These are phyloP conservation scores for Strix aluco DNA, from an alignment of 2,113 vertebrate genomes.

Conservation along the genomic window DNA sequence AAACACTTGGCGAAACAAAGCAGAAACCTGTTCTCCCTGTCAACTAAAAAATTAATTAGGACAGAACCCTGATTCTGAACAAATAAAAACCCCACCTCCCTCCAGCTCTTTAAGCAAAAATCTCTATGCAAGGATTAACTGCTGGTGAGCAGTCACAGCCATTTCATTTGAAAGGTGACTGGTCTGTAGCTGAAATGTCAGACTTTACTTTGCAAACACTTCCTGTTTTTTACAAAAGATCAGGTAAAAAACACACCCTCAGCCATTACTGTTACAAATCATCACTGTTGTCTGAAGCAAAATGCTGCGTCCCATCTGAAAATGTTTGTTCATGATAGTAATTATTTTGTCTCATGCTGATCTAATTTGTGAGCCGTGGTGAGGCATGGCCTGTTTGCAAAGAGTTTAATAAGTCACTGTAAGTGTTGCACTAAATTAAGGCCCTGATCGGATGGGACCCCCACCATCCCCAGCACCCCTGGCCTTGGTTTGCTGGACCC, in stretches of 20 bases:
- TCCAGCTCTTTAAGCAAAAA: not conserved
- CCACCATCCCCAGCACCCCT: not conserved
- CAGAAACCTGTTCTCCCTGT: conserved; percentile 63
- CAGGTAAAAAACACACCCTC: not conserved
- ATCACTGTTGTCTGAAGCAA: not conserved
- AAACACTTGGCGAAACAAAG: conserved; percentile 60
- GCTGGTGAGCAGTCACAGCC: not conserved
- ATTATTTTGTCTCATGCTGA: not conserved
- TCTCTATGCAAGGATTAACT: not conserved
- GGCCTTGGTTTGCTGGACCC: not conserved
- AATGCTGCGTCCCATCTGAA: fast-evolving
- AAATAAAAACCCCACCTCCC: not conserved
- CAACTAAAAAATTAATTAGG: conserved; percentile 62
- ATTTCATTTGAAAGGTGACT: not conserved
- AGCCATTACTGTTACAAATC: not conserved
- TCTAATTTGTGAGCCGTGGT: not conserved
- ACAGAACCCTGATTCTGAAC: conserved; percentile 11
- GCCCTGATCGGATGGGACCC: not conserved
- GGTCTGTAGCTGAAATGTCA: not conserved
- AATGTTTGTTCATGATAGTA: not conserved
- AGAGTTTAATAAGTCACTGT: not conserved
- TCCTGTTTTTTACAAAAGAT: not conserved
- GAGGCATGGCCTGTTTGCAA: not conserved
- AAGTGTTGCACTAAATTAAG: not conserved
- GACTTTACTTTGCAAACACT: not conserved